phyloP scores from a whole-genome alignment of 2,797 vertebrate species.

The Sebastes wilsoni region DNA sequence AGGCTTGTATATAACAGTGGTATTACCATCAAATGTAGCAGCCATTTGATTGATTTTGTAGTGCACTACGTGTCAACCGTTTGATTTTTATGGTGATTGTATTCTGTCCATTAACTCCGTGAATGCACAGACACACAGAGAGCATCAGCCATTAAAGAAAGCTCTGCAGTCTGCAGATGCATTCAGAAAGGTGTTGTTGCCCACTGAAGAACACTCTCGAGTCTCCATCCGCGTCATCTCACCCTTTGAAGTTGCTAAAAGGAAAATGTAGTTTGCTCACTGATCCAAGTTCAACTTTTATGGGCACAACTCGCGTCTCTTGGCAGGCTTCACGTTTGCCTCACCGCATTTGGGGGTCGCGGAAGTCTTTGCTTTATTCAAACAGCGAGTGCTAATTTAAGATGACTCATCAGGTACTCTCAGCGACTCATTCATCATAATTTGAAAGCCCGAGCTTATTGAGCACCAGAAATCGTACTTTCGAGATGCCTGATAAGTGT shows the following conservation, averaged over 20 bases:
- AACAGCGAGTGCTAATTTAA: conserved; percentile 18
- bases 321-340: conserved; percentile 3
- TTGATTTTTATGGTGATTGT: conserved; percentile 25
- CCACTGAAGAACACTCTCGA: conserved; percentile 13
- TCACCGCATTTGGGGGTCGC: not conserved
- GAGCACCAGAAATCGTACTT: conserved; percentile 24
- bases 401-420: conserved; percentile 63
- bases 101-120: conserved; percentile 8
- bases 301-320: not conserved
- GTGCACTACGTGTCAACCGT: not conserved
- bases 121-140: not conserved
- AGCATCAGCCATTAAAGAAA: not conserved
- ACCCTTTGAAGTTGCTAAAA: conserved; percentile 52
- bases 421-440: conserved; percentile 44
- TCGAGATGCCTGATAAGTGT: conserved; percentile 48
- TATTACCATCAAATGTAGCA: conserved; percentile 1
- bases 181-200: conserved; percentile 3
- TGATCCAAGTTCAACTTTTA: conserved; percentile 47
- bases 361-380: conserved; percentile 27
- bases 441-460: conserved; percentile 36
- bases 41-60: not conserved
- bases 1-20: not conserved
- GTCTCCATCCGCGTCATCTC: conserved; percentile 8
- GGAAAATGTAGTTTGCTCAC: conserved; percentile 62
- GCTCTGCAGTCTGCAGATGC: not conserved